Percentiles rank a stretch among this genome's conserved stretches.
Conservation (phyloP, 1,140 invertebrate genomes). For the Brachionus sp. region DNA sequence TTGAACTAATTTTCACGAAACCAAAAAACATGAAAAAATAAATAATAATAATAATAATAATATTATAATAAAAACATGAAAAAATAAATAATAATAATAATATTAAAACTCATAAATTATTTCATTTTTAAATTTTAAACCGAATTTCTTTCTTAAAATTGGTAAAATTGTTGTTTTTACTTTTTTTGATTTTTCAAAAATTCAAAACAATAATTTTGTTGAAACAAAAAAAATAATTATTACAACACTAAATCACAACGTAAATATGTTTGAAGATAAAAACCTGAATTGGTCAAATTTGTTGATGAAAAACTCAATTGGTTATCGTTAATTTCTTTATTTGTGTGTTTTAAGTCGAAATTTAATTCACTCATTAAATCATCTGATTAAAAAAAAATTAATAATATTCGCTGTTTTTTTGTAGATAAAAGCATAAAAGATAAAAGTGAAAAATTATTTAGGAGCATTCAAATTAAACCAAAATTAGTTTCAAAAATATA, state of each 20-base stretch:
- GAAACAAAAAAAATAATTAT: too few relatives aligned
- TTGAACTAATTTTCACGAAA: too few relatives aligned
- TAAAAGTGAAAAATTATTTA: neutral
- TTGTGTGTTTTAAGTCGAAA: neutral
- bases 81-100: too few relatives aligned
- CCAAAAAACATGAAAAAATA: too few relatives aligned
- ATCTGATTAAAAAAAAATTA: neutral
- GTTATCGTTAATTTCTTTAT: neutral
- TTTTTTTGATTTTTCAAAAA: neutral
- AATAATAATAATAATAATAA: too few relatives aligned
- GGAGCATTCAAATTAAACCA: neutral
- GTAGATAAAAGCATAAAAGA: neutral
- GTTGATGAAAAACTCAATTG: neutral
- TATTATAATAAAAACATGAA: too few relatives aligned
- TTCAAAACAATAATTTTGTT: neutral
- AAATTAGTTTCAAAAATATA: neutral
- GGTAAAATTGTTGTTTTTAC: neutral
- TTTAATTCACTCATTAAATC: conserved; percentile 17
- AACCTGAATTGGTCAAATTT: conserved; percentile 13
- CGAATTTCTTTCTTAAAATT: neutral
- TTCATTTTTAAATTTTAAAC: too few relatives aligned
- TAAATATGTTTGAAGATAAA: neutral
- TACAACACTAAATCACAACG: neutral
- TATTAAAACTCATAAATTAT: too few relatives aligned
- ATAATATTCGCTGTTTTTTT: neutral